Evolutionary conservation across 2,888 invertebrate genomes (phyloP).

Genomic region (Acleris cristana): DNA sequence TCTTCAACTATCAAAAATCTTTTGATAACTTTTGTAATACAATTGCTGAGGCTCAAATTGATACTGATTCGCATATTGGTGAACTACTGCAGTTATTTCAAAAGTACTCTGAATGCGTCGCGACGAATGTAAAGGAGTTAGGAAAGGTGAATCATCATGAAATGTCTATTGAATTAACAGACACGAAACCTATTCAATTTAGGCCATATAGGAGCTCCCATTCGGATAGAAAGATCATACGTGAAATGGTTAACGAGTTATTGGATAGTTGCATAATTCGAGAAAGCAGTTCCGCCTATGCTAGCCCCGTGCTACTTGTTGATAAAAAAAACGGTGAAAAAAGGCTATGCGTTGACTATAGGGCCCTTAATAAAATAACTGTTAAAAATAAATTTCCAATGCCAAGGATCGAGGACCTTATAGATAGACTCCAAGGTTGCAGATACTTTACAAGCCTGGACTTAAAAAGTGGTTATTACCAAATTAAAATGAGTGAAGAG

Average conservation of each 20-base stretch:
- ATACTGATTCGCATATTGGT: slow-evolving; percentile 33
- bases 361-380: slow-evolving; percentile 40
- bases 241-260: slow-evolving; percentile 37
- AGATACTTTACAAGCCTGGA: slow-evolving; percentile 51
- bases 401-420: slow-evolving; percentile 56
- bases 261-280: slow-evolving; percentile 37
- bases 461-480: no score
- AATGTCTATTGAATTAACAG: slow-evolving; percentile 35
- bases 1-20: slow-evolving; percentile 30
- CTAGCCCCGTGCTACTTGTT: slow-evolving; percentile 39
- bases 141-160: slow-evolving; percentile 31
- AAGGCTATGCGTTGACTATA: slow-evolving; percentile 39
- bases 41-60: slow-evolving; percentile 28
- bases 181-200: slow-evolving; percentile 31
- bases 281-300: slow-evolving; percentile 39
- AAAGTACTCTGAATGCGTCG: slow-evolving; percentile 23
- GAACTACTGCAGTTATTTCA: slow-evolving; percentile 26
- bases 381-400: slow-evolving; percentile 49
- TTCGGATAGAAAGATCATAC: slow-evolving; percentile 35
- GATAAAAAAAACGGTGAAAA: slow-evolving; percentile 40
- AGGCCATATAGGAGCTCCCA: slow-evolving; percentile 37
- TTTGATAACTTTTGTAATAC: slow-evolving; percentile 24
- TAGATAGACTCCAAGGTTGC: slow-evolving; percentile 47
- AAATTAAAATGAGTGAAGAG: slow-evolving; percentile 50
- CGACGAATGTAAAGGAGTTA: background rate